A percentile compares a stretch with the other conserved stretches of the same genome.
phyloP scores from a whole-genome alignment of 2,888 invertebrate genomes.

The Panzeria rudis region DNA sequence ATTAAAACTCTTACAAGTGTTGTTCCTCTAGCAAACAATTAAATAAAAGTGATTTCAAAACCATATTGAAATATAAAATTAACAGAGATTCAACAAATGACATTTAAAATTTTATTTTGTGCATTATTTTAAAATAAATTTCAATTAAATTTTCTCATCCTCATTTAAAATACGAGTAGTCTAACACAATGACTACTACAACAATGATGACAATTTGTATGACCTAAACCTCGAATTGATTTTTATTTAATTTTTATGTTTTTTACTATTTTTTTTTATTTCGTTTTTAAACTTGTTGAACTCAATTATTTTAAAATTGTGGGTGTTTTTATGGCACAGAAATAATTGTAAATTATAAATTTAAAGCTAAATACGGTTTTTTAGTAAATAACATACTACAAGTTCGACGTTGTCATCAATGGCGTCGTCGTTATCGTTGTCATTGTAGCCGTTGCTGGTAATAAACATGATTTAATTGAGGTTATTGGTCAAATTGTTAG shows the following conservation, averaged over 20 bases:
- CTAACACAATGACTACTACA: background rate
- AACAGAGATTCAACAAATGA: slow-evolving; percentile 27
- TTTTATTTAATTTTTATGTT: slow-evolving; percentile 76
- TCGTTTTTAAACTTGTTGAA: slow-evolving; percentile 78
- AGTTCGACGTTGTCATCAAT: slow-evolving; percentile 13
- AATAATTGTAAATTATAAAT: slow-evolving; percentile 62
- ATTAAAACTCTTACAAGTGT: slow-evolving; percentile 9
- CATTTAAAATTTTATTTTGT: slow-evolving; percentile 15
- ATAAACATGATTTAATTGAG: slow-evolving; percentile 70
- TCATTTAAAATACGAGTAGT: slow-evolving; percentile 29
- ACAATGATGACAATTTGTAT: slow-evolving; percentile 50
- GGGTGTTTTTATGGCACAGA: slow-evolving; percentile 67
- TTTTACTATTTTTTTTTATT: slow-evolving; percentile 16
- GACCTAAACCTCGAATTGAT: slow-evolving; percentile 77
- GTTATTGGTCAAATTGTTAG: slow-evolving; percentile 72
- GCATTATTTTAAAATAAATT: slow-evolving; percentile 23
- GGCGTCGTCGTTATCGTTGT: slow-evolving; percentile 1
- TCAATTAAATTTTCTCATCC: slow-evolving; percentile 45
- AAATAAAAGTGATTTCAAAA: slow-evolving; percentile 20
- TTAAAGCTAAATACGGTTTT: slow-evolving; percentile 30
- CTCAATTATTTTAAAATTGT: slow-evolving; percentile 80
- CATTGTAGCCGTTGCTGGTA: slow-evolving; percentile 17
- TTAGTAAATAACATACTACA: background rate
- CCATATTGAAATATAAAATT: slow-evolving; percentile 3
- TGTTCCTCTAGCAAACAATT: slow-evolving; percentile 5